Base-by-base conservation (phyloP, 1,140 invertebrate species). In the Trissolcus basalis region DNA sequence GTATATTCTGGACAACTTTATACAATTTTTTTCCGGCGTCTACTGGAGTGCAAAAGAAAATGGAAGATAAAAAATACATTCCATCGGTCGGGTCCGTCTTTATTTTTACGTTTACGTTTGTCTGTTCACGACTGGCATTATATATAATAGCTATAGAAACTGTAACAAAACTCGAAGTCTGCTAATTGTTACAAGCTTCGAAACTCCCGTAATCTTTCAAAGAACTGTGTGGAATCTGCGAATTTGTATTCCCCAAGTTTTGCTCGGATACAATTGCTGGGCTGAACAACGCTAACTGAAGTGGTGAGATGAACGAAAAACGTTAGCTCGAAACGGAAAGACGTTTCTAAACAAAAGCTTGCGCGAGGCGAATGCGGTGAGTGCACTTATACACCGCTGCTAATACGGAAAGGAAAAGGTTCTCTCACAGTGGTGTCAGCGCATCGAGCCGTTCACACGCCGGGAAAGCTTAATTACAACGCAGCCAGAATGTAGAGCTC, bases 401-500 rank as follows among this genome's bases (percentile, higher is more conserved):
- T 64, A 64, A 69, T 69, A 68, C 53, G 59, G 65, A 73, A 78
- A 67, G 70, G 49, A 70, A 73, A 69, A 70, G 56, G 60, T 68
- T 81, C 63, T 27, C 19, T 64, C 67, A 60, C 71, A 44, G 51
- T 51, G 44, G 49, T 45, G 60, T 70, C 61, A 51, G 59, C 32
- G 48, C 50, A 69, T 77, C 59, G 64, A 77, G 49, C 63, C 47
- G 72, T 61, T 79, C 65, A 71, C 61, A 71, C 67, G 54, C 77
- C 48, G 69, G 55, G 67, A 75, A 79, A 84, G 65, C 74, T 80
- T 85, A 80, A 79, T 85, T 85, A 82, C 74, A 72, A 59, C 48
- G 67, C 51, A 60, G 43, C 54, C 58, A 58, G 70, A 9, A 39
- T 39, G 45, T 27, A 27, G 19, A 50, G 71, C 74, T 69, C 72